Evolutionary conservation across 2,888 invertebrate genomes (phyloP).

Genomic region (Eumacrocentrus americanus): DNA sequence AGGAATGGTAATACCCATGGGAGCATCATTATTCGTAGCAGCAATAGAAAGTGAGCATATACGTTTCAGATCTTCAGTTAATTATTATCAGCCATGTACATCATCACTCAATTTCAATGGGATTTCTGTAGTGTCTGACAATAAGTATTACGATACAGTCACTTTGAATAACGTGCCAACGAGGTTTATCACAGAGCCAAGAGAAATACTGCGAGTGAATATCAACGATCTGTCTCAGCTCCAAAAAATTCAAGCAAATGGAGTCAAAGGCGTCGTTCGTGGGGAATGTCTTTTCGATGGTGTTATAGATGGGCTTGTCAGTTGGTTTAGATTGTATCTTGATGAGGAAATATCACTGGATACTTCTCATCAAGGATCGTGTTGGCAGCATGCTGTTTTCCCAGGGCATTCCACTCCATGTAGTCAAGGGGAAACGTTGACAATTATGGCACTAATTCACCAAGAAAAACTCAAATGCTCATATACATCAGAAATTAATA

Average conservation of each 20-base stretch:
- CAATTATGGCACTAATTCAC: constrained; percentile 40
- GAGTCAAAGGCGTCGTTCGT: constrained; percentile 56
- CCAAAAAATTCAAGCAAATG: constrained; percentile 51
- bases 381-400: constrained; percentile 83
- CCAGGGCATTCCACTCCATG: constrained; percentile 47
- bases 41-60: constrained; percentile 66
- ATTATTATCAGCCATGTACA: constrained; percentile 25
- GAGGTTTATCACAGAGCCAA: constrained; percentile 67
- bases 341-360: constrained; percentile 69
- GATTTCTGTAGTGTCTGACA: constrained; percentile 53
- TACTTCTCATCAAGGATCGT: constrained; percentile 68
- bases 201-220: constrained; percentile 66
- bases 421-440: constrained; percentile 35
- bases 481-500: no score
- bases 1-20: constrained; percentile 66
- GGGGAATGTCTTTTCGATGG: constrained; percentile 63
- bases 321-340: constrained; percentile 78
- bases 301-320: constrained; percentile 69
- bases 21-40: constrained; percentile 70
- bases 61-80: constrained; percentile 41
- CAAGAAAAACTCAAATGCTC: constrained; percentile 47
- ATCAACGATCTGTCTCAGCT: constrained; percentile 67
- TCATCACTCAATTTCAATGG: constrained; percentile 50
- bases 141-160: constrained; percentile 74
- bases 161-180: constrained; percentile 66